phyloP scores from a whole-genome alignment of 64 coral and sea anemone genomes.

The Anthopleura sola region DNA sequence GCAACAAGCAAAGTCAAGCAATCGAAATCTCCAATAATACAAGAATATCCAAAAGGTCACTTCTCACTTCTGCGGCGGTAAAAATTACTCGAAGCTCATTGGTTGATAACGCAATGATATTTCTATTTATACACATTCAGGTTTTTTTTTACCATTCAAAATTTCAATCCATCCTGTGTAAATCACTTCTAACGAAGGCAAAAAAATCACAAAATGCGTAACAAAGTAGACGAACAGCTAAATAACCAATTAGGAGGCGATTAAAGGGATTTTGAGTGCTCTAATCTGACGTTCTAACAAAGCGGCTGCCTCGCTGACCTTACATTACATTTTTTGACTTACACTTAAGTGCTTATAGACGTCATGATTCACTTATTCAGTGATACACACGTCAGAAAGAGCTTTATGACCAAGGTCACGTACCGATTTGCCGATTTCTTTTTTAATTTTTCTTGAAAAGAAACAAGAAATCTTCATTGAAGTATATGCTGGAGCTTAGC shows the following conservation, averaged over 20 bases:
- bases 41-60: not conserved
- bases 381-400: constrained; percentile 2
- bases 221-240: not conserved
- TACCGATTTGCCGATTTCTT: not conserved
- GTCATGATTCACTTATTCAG: not conserved
- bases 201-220: not conserved
- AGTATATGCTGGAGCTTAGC: not conserved
- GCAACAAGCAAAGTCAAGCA: no score
- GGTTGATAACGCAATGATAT: not conserved
- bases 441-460: not conserved
- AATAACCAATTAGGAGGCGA: not conserved
- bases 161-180: not conserved
- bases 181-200: not conserved
- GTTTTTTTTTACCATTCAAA: not conserved
- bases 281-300: not conserved
- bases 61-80: not conserved
- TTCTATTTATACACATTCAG: not conserved
- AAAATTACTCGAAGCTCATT: not conserved
- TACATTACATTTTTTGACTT: not conserved
- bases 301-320: not conserved
- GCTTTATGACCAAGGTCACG: not conserved
- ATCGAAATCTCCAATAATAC: not conserved
- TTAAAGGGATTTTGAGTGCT: not conserved
- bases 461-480: not conserved
- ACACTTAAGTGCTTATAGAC: not conserved